phyloP scores from a whole-genome alignment of 2,888 invertebrate genomes.

The Leucophora obtusa region DNA sequence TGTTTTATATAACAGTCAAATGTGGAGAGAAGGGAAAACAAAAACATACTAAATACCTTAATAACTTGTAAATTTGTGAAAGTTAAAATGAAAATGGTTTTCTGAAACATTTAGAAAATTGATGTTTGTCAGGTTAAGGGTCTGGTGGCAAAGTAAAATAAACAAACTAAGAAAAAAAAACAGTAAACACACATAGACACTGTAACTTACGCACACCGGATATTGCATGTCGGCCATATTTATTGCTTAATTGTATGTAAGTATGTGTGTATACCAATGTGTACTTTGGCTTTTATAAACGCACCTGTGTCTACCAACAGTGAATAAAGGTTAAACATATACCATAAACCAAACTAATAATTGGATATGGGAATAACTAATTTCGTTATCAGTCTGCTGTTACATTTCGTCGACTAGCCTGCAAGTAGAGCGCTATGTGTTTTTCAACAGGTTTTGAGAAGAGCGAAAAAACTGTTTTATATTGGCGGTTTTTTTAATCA shows the following conservation, averaged over 20 bases:
- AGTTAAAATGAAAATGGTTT: constrained; percentile 33
- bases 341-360: neutral
- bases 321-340: constrained; percentile 1
- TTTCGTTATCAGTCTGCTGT: neutral
- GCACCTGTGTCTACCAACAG: neutral
- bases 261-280: neutral
- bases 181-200: neutral
- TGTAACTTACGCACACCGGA: neutral
- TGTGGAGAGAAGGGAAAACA: neutral
- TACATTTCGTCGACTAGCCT: too few relatives aligned
- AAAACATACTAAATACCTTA: constrained; percentile 40
- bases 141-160: neutral
- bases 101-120: constrained; percentile 1
- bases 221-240: constrained; percentile 5
- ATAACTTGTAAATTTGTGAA: constrained; percentile 50
- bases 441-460: too few relatives aligned
- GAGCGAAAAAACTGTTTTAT: too few relatives aligned
- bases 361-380: neutral
- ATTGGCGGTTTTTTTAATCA: too few relatives aligned
- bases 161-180: neutral
- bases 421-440: too few relatives aligned
- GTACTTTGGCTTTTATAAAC: neutral
- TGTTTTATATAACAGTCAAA: neutral
- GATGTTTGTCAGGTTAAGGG: neutral
- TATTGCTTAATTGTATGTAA: constrained; percentile 4